These are phyloP conservation scores for Drosophila melanica DNA, from an alignment of 1,140 invertebrate species.

Conservation along the genomic window DNA sequence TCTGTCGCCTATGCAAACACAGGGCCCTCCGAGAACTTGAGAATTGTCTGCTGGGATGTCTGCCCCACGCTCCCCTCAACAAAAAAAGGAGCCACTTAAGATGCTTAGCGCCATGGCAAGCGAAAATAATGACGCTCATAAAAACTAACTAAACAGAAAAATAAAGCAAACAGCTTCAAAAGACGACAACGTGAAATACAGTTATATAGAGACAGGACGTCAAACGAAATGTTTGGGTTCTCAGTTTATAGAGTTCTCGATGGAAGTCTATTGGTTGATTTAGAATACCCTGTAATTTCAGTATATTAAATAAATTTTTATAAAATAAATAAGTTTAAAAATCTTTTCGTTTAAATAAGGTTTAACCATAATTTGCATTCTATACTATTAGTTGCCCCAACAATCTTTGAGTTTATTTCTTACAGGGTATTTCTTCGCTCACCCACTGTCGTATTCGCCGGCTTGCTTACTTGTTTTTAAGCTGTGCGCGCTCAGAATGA, in stretches of 20 bases:
- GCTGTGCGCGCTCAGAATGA: constrained; percentile 69
- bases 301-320: too few relatives aligned
- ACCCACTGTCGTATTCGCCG: neutral
- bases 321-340: too few relatives aligned
- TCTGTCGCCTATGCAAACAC: constrained; percentile 76
- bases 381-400: neutral
- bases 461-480: constrained; percentile 47
- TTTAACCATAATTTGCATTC: too few relatives aligned
- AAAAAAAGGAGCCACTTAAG: constrained; percentile 63
- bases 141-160: constrained; percentile 81
- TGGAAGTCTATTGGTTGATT: constrained; percentile 6
- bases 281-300: constrained; percentile 1
- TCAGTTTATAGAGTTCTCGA: neutral
- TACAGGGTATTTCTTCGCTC: constrained; percentile 10
- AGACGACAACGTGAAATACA: constrained; percentile 44
- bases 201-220: constrained; percentile 30
- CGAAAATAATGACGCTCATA: constrained; percentile 82
- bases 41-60: neutral
- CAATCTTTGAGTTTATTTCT: neutral
- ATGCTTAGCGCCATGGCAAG: constrained; percentile 81
- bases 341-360: too few relatives aligned
- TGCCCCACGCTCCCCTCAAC: neutral
- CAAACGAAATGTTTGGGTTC: neutral
- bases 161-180: constrained; percentile 66
- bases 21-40: constrained; percentile 18